Evolutionary conservation across 2,113 vertebrate genomes (phyloP).

Genomic region (Martes martes): DNA sequence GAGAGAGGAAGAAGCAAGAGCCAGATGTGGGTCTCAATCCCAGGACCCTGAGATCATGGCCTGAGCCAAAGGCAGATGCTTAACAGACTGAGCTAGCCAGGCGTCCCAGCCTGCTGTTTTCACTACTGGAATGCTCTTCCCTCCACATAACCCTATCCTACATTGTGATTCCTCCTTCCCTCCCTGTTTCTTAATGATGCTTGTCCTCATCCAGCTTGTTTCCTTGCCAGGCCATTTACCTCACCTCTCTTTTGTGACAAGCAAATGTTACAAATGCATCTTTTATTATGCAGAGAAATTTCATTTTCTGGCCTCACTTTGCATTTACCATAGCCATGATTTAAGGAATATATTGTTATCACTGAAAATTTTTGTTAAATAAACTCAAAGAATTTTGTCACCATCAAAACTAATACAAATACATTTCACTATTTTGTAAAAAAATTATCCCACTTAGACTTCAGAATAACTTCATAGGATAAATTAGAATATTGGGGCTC

Average conservation of each 20-base stretch:
- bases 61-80: too few relatives aligned
- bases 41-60: too few relatives aligned
- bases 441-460: neutral
- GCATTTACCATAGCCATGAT: neutral
- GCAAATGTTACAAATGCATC: neutral
- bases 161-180: neutral
- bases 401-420: neutral
- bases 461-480: neutral
- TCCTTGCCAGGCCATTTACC: neutral
- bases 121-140: neutral
- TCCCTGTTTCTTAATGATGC: neutral
- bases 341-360: neutral
- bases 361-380: neutral
- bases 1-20: too few relatives aligned
- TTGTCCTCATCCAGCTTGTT: neutral
- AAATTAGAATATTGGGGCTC: neutral
- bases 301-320: neutral
- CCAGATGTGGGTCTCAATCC: too few relatives aligned
- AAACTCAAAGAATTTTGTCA: neutral
- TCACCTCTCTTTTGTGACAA: neutral
- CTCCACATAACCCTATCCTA: neutral
- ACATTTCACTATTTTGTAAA: neutral
- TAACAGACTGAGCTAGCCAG: too few relatives aligned
- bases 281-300: neutral
- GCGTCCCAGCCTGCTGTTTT: neutral